A percentile compares a stretch with the other conserved stretches of the same genome.
These are phyloP conservation scores for Monopis laevigella DNA, from an alignment of 2,888 invertebrate species.

Conservation along the genomic window DNA sequence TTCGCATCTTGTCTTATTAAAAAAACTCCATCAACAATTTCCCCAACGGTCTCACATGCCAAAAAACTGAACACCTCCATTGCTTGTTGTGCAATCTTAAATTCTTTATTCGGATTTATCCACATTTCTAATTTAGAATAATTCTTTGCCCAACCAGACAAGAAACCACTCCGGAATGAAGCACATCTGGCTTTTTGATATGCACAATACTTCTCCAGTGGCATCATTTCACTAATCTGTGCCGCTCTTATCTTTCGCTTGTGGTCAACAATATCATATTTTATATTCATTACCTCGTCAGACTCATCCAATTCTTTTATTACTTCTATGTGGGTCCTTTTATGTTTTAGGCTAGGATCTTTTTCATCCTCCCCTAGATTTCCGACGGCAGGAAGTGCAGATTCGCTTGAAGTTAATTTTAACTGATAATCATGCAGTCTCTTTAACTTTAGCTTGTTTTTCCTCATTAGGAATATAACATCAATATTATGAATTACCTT, in stretches of 20 bases:
- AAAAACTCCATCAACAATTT: constrained; percentile 85
- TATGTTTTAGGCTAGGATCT: constrained; percentile 52
- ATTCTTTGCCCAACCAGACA: constrained; percentile 55
- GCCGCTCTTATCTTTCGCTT: constrained; percentile 68
- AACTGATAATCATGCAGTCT: constrained; percentile 78
- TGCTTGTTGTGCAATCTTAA: constrained; percentile 70
- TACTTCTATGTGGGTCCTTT: constrained; percentile 53
- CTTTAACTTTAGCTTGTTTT: constrained; percentile 79
- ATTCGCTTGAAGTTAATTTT: constrained; percentile 53
- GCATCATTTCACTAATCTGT: constrained; percentile 62
- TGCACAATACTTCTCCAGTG: constrained; percentile 74
- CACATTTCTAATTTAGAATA: constrained; percentile 69
- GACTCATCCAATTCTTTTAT: constrained; percentile 66
- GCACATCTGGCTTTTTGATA: constrained; percentile 82
- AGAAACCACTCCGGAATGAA: constrained; percentile 68
- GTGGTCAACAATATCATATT: constrained; percentile 65
- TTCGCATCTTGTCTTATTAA: constrained; percentile 81
- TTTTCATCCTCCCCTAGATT: constrained; percentile 60
- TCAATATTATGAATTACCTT: constrained; percentile 68
- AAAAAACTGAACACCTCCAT: constrained; percentile 84
- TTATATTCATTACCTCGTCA: constrained; percentile 62
- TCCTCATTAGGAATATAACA: constrained; percentile 84
- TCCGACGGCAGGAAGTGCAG: constrained; percentile 32
- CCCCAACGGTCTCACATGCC: constrained; percentile 91
- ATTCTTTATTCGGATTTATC: constrained; percentile 70